phyloP scores from a whole-genome alignment of 2,113 vertebrate species.

The Seriola dumerili region DNA sequence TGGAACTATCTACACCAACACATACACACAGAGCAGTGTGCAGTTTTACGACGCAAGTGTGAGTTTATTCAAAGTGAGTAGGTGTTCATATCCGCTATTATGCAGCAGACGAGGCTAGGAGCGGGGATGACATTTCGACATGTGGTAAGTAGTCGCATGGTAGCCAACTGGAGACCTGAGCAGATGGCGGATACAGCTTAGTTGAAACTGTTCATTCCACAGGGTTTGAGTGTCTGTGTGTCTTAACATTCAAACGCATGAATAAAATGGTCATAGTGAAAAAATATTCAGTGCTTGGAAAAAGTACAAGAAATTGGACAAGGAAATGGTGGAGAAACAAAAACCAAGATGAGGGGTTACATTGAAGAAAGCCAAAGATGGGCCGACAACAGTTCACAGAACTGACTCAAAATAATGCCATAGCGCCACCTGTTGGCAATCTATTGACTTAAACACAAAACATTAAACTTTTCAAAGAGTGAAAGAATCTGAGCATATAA shows the following conservation, averaged over 20 bases:
- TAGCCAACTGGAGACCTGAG: slow-evolving; percentile 14
- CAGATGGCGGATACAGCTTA: slow-evolving; percentile 40
- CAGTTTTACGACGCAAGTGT: background rate
- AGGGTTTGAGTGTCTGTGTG: background rate
- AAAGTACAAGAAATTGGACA: background rate
- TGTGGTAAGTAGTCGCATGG: slow-evolving; percentile 35
- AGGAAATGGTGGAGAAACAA: background rate
- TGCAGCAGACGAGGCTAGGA: background rate
- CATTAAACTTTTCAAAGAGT: slow-evolving; percentile 3
- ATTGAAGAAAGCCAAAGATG: background rate
- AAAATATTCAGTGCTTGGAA: background rate
- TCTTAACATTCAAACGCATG: slow-evolving; percentile 9
- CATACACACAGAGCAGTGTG: background rate
- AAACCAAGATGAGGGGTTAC: background rate
- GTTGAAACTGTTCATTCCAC: slow-evolving; percentile 11
- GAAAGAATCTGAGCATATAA: slow-evolving; percentile 16
- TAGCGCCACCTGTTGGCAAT: slow-evolving; percentile 62
- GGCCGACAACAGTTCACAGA: background rate
- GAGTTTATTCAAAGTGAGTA: slow-evolving; percentile 18
- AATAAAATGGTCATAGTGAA: slow-evolving; percentile 3
- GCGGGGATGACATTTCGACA: slow-evolving; percentile 49
- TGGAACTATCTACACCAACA: background rate
- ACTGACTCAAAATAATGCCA: slow-evolving; percentile 26
- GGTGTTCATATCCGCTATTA: slow-evolving; percentile 23
- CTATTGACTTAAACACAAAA: background rate